Percentiles rank a stretch among this genome's conserved stretches.
Conservation (phyloP, 2,113 vertebrate genomes). For the Hydropotes inermis region DNA sequence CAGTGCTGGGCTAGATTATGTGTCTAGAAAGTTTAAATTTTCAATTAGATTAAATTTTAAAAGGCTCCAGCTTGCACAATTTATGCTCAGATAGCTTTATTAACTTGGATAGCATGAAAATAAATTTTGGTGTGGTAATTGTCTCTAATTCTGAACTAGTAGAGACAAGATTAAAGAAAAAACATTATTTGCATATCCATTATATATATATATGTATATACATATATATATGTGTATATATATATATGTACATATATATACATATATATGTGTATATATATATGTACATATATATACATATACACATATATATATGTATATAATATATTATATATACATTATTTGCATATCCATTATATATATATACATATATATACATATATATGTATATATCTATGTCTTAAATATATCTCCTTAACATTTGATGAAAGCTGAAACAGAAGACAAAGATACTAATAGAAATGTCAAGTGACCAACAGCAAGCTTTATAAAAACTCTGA, state of each 20-base stretch:
- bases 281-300: background rate
- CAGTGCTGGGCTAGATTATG: background rate
- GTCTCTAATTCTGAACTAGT: slow-evolving; percentile 32
- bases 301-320: background rate
- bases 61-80: background rate
- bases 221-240: background rate
- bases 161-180: background rate
- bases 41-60: slow-evolving; percentile 6
- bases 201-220: background rate
- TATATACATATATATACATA: background rate
- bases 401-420: background rate
- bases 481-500: slow-evolving; percentile 18
- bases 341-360: background rate
- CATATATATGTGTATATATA: background rate
- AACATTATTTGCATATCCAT: background rate
- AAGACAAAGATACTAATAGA: slow-evolving; percentile 4
- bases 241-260: background rate
- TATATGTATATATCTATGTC: no score
- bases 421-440: slow-evolving; percentile 36
- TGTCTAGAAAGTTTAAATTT: background rate
- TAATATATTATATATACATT: background rate
- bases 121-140: background rate
- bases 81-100: background rate
- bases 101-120: slow-evolving; percentile 24
- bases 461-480: background rate